phyloP scores from a whole-genome alignment of 92 coral and sea anemone species.

The Parazoanthus atlanticus region DNA sequence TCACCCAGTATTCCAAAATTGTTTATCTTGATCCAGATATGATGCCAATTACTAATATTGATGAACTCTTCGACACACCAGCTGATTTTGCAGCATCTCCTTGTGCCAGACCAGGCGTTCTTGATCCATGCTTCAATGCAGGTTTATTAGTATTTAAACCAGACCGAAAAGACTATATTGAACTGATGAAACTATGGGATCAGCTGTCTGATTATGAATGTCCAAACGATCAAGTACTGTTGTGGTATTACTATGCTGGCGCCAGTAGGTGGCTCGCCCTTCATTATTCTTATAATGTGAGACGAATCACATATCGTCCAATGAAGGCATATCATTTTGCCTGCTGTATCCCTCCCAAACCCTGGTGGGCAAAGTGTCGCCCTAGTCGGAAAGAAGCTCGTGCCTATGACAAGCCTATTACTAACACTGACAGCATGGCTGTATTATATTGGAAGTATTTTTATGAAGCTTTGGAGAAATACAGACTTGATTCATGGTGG shows the following conservation, averaged over 20 bases:
- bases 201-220: conserved; percentile 57
- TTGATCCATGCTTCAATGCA: conserved; percentile 94
- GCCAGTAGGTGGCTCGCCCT: conserved; percentile 54
- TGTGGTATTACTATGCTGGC: conserved; percentile 78
- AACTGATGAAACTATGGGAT: conserved; percentile 63
- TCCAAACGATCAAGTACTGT: conserved; percentile 75
- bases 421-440: conserved; percentile 55
- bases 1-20: conserved; percentile 79
- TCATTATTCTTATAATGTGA: conserved; percentile 61
- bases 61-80: conserved; percentile 78
- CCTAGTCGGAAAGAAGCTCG: conserved; percentile 71
- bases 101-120: conserved; percentile 82
- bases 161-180: conserved; percentile 36
- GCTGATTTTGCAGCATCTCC: conserved; percentile 87
- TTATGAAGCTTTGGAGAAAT: conserved; percentile 62
- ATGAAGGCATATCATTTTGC: conserved; percentile 81
- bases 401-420: conserved; percentile 58
- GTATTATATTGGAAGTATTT: conserved; percentile 72
- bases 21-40: conserved; percentile 89
- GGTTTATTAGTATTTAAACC: conserved; percentile 85
- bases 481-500: conserved; percentile 77
- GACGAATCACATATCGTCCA: conserved; percentile 67
- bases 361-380: conserved; percentile 74
- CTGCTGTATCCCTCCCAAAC: conserved; percentile 73
- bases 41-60: conserved; percentile 88